phyloP scores from a whole-genome alignment of 2,888 invertebrate genomes.

The Apamea epomidion region DNA sequence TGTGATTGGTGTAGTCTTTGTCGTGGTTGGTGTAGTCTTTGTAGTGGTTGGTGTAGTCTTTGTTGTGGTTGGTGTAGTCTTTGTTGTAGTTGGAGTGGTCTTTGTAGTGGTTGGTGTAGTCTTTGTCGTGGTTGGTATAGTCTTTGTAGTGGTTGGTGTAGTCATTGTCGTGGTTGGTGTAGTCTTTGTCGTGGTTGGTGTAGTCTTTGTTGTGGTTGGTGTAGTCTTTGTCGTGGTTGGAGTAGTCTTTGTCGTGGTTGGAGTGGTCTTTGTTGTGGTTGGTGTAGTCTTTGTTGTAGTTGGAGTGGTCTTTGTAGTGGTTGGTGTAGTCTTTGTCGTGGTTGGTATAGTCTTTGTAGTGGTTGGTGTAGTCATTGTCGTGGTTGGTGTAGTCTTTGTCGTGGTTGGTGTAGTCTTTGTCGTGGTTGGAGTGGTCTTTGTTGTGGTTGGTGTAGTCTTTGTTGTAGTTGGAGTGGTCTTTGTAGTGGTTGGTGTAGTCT shows the following conservation, averaged over 20 bases:
- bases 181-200: neutral
- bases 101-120: neutral
- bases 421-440: neutral
- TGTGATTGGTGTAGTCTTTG: neutral
- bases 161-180: neutral
- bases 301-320: neutral
- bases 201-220: neutral
- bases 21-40: neutral
- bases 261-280: neutral
- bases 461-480: too few relatives aligned
- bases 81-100: too few relatives aligned
- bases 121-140: neutral
- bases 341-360: neutral
- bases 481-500: too few relatives aligned
- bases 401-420: neutral
- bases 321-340: neutral
- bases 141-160: neutral
- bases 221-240: neutral
- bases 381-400: rapidly evolving
- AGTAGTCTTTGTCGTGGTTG: neutral
- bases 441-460: too few relatives aligned
- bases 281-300: neutral
- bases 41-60: neutral
- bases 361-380: neutral
- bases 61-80: neutral